Percentiles rank a stretch among this genome's conserved stretches.
phyloP scores from a whole-genome alignment of 1,140 invertebrate species.

The Cyclargus thomasi region DNA sequence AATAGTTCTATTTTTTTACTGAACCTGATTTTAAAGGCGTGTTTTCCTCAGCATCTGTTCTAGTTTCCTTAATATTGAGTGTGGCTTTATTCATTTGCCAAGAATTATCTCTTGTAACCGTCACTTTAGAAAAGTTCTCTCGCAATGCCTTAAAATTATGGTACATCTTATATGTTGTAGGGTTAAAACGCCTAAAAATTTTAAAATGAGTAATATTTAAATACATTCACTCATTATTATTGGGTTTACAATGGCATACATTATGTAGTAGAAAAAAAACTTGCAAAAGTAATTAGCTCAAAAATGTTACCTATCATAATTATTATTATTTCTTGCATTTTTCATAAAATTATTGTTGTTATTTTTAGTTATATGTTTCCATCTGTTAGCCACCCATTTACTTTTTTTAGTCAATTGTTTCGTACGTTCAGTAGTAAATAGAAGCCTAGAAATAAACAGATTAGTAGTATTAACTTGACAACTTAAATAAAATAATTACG shows the following conservation, averaged over 20 bases:
- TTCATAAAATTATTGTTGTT: background rate
- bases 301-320: background rate
- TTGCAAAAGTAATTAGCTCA: background rate
- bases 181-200: background rate
- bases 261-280: too few relatives aligned
- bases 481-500: background rate
- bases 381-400: constrained; percentile 26
- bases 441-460: constrained; percentile 22
- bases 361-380: constrained; percentile 22
- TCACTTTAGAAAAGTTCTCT: background rate
- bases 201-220: background rate
- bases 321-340: background rate
- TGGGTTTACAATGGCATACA: too few relatives aligned
- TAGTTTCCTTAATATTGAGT: background rate
- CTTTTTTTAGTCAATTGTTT: constrained; percentile 21
- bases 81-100: background rate
- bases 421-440: constrained; percentile 25
- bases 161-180: background rate
- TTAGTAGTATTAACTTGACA: background rate
- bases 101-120: background rate
- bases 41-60: background rate
- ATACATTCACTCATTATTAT: too few relatives aligned
- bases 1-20: too few relatives aligned
- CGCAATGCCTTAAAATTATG: background rate
- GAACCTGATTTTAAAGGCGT: background rate